Base-by-base conservation (phyloP, 1,140 invertebrate species). In the Cydia splendana region DNA sequence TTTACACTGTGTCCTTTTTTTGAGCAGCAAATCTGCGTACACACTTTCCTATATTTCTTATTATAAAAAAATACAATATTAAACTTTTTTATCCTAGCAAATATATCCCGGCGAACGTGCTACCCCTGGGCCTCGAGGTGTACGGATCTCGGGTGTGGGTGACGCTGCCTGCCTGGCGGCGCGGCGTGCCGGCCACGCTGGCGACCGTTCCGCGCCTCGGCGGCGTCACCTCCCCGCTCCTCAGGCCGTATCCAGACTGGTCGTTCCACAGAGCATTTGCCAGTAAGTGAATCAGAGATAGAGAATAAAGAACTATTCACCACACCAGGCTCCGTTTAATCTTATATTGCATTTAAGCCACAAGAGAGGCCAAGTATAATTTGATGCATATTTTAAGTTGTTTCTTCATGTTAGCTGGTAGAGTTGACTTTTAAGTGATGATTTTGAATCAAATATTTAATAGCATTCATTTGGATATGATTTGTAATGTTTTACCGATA, bases 121-220 rank as follows among this genome's bases (percentile, higher is more conserved):
- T 97, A 20, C 96, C 96, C 0, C 87, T 97, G 42, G 96, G 96
- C 1, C 83, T 97, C 4, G 96, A 97, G 79, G 89, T 96, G 3
- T 95, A 94, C 92, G 91, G 93, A 3, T 94, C 96, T 34, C 94
- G 95, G 51, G 87, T 97, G 2, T 97, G 96, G 80, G 91, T 97
- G 1, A 95, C 96, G 13, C 88, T 96, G 67, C 96, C 95, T 84
- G 98, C 95, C 85, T 99, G 95, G 98, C 98, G 95, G 90, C 95
- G 85, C 86, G 97, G 95, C 75, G 95, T 96, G 76, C 98, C 95
- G 79, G 96, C 95, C 0, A 96, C 96, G 0, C 88, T 97, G 24
- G 94, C 95, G 0, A 95, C 95, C 0, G 88, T 96, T 0, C 93
- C 95, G 0, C 89, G 94, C 10, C 89, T 85, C 5, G 94, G 95